A percentile compares a stretch with the other conserved stretches of the same genome.
These are phyloP conservation scores for Odobenus rosmarus DNA, from an alignment of 2,113 vertebrate genomes.

Conservation along the genomic window DNA sequence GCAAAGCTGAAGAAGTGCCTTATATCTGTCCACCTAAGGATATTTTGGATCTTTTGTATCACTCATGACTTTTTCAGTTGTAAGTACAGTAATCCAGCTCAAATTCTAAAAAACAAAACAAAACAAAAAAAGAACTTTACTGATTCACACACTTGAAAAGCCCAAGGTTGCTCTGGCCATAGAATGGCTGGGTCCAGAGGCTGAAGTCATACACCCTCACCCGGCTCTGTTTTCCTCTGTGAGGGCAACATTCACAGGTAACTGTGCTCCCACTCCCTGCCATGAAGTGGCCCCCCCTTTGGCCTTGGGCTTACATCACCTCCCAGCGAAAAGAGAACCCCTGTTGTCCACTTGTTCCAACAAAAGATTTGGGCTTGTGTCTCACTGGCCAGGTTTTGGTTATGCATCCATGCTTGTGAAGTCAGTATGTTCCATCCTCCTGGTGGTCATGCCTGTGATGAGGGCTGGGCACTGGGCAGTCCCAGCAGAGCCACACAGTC, in stretches of 20 bases:
- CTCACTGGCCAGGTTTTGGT: background rate
- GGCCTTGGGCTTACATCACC: background rate
- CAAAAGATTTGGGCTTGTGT: background rate
- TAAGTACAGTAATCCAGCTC: background rate
- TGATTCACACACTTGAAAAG: background rate
- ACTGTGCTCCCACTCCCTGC: background rate
- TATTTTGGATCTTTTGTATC: background rate
- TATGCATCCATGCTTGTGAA: background rate
- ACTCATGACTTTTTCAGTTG: background rate
- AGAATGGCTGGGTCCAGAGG: background rate
- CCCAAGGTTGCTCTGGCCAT: background rate
- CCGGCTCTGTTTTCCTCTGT: background rate
- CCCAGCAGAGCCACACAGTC: background rate
- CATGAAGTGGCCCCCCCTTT: background rate
- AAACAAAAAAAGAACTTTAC: background rate
- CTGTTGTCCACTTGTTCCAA: background rate
- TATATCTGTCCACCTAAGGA: background rate
- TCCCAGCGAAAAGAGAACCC: background rate
- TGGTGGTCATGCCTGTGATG: background rate
- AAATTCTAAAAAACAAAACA: background rate
- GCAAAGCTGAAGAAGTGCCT: background rate
- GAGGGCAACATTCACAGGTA: background rate
- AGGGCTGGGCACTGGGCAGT: background rate
- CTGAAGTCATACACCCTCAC: background rate
- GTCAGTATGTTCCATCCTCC: background rate